phyloP scores from a whole-genome alignment of 2,113 vertebrate species.

The Carollia perspicillata region DNA sequence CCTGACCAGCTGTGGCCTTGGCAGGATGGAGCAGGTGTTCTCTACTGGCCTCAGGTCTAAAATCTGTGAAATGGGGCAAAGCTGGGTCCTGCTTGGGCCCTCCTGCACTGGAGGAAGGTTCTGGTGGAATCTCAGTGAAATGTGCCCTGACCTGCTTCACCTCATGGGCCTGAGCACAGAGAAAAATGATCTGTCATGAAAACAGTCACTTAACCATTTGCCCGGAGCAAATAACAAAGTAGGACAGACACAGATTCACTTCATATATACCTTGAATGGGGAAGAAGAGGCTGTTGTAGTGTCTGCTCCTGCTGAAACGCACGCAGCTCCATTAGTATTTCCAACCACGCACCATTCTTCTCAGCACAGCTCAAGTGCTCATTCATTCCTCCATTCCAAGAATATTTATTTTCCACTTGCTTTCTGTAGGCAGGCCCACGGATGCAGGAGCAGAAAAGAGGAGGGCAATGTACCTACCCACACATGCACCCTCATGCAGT shows the following conservation, averaged over 20 bases:
- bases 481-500: background rate
- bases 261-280: background rate
- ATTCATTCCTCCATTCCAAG: background rate
- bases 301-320: background rate
- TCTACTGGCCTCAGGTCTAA: background rate
- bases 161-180: background rate
- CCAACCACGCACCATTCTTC: background rate
- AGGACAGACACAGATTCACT: background rate
- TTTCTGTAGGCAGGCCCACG: background rate
- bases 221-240: conserved; percentile 7
- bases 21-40: background rate
- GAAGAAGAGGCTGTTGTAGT: background rate
- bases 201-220: background rate
- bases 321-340: background rate
- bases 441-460: background rate
- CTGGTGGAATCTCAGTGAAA: conserved; percentile 15
- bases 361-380: background rate
- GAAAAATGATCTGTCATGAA: background rate
- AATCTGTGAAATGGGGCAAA: background rate
- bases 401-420: background rate
- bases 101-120: background rate
- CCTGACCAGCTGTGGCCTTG: background rate
- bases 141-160: background rate
- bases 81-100: too few relatives aligned
- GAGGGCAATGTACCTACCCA: background rate